phyloP scores from a whole-genome alignment of 1,140 invertebrate species.

The Camponotus floridanus region DNA sequence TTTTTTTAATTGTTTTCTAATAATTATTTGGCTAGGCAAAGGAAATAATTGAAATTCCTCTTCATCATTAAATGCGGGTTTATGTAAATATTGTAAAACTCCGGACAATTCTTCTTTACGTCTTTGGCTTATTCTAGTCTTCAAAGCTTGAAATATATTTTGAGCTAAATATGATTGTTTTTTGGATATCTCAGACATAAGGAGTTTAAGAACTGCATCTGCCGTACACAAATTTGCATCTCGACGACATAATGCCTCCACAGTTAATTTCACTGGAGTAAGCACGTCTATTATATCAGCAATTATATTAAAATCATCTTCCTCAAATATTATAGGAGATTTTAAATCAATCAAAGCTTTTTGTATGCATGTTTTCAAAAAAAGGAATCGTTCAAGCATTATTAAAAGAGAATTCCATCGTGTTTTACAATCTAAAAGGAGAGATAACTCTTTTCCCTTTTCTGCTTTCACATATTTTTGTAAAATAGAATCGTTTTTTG shows the following conservation, averaged over 20 bases:
- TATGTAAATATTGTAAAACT: neutral
- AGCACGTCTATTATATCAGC: neutral
- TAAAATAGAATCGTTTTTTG: conserved; percentile 60
- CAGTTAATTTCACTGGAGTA: neutral
- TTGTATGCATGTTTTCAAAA: conserved; percentile 51
- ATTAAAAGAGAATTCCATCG: conserved; percentile 64
- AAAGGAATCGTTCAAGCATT: conserved; percentile 66
- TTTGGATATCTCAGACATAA: neutral
- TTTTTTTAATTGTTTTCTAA: neutral
- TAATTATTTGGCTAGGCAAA: neutral
- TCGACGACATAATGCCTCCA: neutral
- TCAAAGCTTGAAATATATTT: neutral
- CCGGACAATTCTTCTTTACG: conserved; percentile 4
- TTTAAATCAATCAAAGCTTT: conserved; percentile 68
- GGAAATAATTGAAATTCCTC: neutral
- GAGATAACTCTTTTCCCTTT: conserved; percentile 55
- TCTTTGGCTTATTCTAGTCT: neutral
- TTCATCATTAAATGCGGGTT: neutral
- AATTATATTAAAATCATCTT: conserved; percentile 4
- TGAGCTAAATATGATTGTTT: neutral
- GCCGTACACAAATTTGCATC: conserved; percentile 3
- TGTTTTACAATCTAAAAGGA: conserved; percentile 60
- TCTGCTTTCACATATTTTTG: conserved; percentile 65
- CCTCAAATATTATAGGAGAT: conserved; percentile 29
- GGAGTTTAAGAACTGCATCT: neutral